Conservation (phyloP, 1,140 invertebrate species). For the Hylaeus anthracinus region DNA sequence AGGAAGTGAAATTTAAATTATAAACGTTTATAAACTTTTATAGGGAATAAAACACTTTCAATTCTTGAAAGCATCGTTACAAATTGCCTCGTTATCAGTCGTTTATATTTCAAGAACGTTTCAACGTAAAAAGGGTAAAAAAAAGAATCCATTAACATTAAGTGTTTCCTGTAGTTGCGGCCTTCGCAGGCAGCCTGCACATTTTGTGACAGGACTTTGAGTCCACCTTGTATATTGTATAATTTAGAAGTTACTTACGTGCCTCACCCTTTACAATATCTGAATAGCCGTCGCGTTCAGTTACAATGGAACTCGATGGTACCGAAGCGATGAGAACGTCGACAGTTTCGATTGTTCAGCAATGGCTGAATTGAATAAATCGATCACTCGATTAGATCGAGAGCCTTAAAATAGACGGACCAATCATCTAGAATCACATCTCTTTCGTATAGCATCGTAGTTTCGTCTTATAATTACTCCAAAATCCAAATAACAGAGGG, state of each 20-base stretch:
- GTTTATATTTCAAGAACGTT: too few species aligned
- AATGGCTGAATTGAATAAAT: conserved; percentile 21
- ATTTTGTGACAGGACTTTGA: neutral
- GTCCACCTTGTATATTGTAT: neutral
- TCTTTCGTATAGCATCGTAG: neutral
- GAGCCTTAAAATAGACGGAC: neutral
- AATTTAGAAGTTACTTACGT: conserved; percentile 14
- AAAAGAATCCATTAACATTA: too few species aligned
- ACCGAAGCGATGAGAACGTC: conserved; percentile 44
- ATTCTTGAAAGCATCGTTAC: too few species aligned
- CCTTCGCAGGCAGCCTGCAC: too few species aligned
- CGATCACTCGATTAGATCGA: neutral
- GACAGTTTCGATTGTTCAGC: conserved; percentile 39
- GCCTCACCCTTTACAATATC: neutral
- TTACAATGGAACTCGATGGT: conserved; percentile 39
- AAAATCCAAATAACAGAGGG: neutral
- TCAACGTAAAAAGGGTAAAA: too few species aligned
- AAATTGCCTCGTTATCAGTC: too few species aligned
- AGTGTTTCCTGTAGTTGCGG: too few species aligned
- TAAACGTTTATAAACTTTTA: too few species aligned
- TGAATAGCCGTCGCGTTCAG: conserved; percentile 24
- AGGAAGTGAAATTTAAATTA: too few species aligned
- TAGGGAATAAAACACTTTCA: too few species aligned
- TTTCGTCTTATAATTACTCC: neutral
- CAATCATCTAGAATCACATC: neutral